A percentile compares a stretch with the other conserved stretches of the same genome.
Conservation (phyloP, 2,888 invertebrate species). For the Andricus curvator region DNA sequence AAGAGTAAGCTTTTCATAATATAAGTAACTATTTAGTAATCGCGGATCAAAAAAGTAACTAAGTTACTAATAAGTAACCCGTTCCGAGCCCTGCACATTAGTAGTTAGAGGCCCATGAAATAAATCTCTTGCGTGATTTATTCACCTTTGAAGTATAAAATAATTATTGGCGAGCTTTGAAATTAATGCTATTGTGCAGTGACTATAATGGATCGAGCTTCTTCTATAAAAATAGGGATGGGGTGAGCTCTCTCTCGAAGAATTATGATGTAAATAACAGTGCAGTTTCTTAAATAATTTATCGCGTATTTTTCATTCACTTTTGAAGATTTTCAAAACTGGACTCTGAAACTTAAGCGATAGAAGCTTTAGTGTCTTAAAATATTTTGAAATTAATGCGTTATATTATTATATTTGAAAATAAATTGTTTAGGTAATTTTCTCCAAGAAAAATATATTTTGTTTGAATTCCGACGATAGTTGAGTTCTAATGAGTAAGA, state of each 20-base stretch:
- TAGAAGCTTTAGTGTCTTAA: not conserved
- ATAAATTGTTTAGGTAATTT: too few relatives aligned
- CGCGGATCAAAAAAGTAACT: too few relatives aligned
- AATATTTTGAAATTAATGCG: not conserved
- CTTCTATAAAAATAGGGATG: constrained; percentile 3
- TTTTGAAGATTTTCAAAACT: constrained; percentile 7
- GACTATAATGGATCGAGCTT: constrained; percentile 17
- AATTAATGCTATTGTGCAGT: constrained; percentile 18
- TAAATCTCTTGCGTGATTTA: not conserved
- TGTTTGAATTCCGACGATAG: not conserved
- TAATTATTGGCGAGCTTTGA: constrained; percentile 23
- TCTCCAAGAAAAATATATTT: not conserved
- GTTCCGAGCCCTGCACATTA: not conserved
- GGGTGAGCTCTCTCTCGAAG: constrained; percentile 23
- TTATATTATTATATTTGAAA: too few relatives aligned
- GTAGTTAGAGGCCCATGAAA: not conserved
- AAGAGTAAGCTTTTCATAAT: too few relatives aligned
- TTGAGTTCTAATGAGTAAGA: not conserved
- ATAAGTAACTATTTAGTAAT: too few relatives aligned
- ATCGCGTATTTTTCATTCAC: not conserved
- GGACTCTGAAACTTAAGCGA: not conserved
- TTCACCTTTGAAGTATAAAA: not conserved
- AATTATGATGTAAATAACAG: constrained; percentile 17
- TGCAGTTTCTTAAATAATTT: constrained; percentile 19
- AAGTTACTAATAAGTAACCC: too few relatives aligned